These are phyloP conservation scores for Parotia lawesii DNA, from an alignment of 2,113 vertebrate species.

Conservation along the genomic window DNA sequence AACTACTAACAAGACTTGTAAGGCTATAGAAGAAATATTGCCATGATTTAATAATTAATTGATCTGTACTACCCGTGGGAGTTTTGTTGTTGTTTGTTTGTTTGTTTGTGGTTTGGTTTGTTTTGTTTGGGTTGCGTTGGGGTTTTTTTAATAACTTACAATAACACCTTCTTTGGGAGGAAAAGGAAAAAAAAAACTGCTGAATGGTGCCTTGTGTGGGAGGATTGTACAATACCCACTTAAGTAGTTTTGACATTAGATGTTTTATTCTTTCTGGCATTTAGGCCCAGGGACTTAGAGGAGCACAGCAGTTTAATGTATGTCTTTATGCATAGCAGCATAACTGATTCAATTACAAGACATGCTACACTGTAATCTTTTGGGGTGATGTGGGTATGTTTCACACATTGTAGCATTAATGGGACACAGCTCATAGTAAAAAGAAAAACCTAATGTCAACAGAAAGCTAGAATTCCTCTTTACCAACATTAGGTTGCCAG, in stretches of 20 bases:
- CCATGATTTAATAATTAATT: background rate
- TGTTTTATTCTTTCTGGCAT: background rate
- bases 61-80: background rate
- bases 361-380: background rate
- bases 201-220: background rate
- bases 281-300: background rate
- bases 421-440: background rate
- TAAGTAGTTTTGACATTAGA: background rate
- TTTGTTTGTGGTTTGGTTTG: background rate
- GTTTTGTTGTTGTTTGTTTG: background rate
- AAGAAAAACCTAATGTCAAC: background rate
- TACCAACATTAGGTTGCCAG: background rate
- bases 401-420: background rate
- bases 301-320: background rate
- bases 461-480: background rate
- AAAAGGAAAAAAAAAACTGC: background rate
- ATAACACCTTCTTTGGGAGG: background rate
- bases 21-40: background rate
- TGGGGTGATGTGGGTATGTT: background rate
- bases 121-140: background rate
- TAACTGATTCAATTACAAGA: background rate
- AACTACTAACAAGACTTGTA: background rate
- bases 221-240: background rate
- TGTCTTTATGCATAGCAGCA: background rate
- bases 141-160: background rate